Base-by-base conservation (phyloP, 2,888 invertebrate species). In the Heliothis peltigera region DNA sequence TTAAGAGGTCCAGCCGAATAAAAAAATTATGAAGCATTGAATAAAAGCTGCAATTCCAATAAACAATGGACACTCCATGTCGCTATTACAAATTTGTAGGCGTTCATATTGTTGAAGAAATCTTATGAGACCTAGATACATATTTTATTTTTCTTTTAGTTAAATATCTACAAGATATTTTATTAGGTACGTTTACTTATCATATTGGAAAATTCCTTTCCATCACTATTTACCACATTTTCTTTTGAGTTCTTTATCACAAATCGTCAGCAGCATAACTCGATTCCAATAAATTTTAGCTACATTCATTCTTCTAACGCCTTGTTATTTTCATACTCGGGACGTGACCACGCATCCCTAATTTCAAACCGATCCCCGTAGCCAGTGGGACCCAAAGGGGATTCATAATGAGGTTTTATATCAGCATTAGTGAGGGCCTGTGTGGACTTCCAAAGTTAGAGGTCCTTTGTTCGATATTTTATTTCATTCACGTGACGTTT, bases 331-430 rank as follows among this genome's bases (percentile, higher is more conserved):
- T 88, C 87, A 89, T 88, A 84, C 80, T 64, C 51, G 56, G 79
- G 76, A 91, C 93, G 93, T 93, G 93, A 88, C 91, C 81, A 53
- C 86, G 93, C 93, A 93, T 92, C 82, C 79, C 83, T 85, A 85
- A 87, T 85, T 81, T 70, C 47, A 52, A 67, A 51, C 59, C 61
- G 66, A 64, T 68, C 79, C 77, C 77, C 58, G 64, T 51, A 58
- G 52, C 55, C 59, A 59, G 59, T 65, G 22, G 67, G 64, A 68
- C 70, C 72, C 66, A 65, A 78, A 79, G 81, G 84, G 87, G 85
- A 83, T 85, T 76, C 80, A 80, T 86, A 84, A 85, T 83, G 79
- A 85, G 81, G 71, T 80, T 80, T 82, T 74, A 77, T 80, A 81
- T 83, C 79, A 80, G 79, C 73, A 77, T 77, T 74, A 71, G 71